Evolutionary conservation across 1,140 invertebrate genomes (phyloP).

Genomic region (Rhyacophila brunnea): DNA sequence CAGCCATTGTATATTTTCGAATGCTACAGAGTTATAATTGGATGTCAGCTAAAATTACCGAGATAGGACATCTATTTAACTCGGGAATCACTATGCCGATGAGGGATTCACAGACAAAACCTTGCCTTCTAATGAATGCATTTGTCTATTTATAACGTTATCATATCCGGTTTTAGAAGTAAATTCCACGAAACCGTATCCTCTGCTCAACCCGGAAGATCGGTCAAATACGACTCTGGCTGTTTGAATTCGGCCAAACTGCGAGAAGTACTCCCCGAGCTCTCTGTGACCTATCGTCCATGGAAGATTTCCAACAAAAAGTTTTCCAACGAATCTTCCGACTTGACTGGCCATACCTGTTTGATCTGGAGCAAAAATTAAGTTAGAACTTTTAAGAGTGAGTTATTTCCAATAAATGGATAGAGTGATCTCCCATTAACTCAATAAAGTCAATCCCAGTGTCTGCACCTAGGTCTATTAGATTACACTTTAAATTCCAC

Average conservation of each 20-base stretch:
- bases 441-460: constrained; percentile 75
- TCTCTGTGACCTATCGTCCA: constrained; percentile 74
- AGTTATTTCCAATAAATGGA: constrained; percentile 80
- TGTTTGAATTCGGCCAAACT: constrained; percentile 67
- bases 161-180: constrained; percentile 57
- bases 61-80: not conserved
- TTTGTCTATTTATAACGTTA: constrained; percentile 59
- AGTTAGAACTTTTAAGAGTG: constrained; percentile 23
- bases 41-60: not conserved
- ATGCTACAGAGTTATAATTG: constrained; percentile 5
- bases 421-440: constrained; percentile 81
- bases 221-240: constrained; percentile 71
- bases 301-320: constrained; percentile 73
- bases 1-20: constrained; percentile 45
- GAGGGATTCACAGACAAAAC: constrained; percentile 59
- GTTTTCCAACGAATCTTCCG: constrained; percentile 56
- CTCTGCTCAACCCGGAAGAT: constrained; percentile 70
- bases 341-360: constrained; percentile 55
- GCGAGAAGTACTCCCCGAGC: constrained; percentile 72
- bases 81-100: constrained; percentile 5
- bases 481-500: constrained; percentile 79
- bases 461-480: constrained; percentile 72
- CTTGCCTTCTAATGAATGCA: constrained; percentile 68
- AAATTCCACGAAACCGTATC: constrained; percentile 73
- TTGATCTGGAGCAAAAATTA: not conserved